Evolutionary conservation across 2,888 invertebrate species (phyloP), one percentile per base, ranked within the genome.

Genomic region (Drosophila mercatorum): DNA sequence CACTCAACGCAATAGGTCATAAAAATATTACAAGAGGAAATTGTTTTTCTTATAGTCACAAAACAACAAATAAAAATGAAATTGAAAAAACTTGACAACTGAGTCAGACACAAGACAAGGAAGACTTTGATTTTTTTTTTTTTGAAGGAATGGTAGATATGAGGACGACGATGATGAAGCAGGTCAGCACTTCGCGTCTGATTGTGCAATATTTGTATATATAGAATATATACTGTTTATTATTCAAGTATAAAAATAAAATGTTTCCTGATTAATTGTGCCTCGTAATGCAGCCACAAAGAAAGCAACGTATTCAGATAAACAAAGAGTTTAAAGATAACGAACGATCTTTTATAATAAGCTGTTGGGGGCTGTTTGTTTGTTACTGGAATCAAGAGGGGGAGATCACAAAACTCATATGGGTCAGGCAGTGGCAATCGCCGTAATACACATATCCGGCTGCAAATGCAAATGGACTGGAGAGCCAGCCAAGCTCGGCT

Each of bases 241-340:
- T 31, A 38, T 17, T 53, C 49, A 65, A 28, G 56, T 61, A 40
- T 73, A 68, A 72, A 80, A 68, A 81, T 68, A 75, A 78, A 75
- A 73, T 68, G 78, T 89, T 89, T 84, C 90, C 90, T 82, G 88
- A 89, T 88, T 88, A 82, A 88, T 88, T 76, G 47, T 79, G 81
- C 66, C 55, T 26, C 26, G 77, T 58, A 72, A 86, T 72, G 77
- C 47, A 34, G 22, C 67, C 60, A 63, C 55, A 66, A 68, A 72
- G 70, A 61, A 63, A 71, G 58, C 38, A 10, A 62, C 7, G 60
- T 8, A 49, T 40, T n/a, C 11, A 51, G 31, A 73, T 59, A 53
- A 47, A 62, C 57, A 64, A 44, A 58, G 63, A 63, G 73, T 51
- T 79, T 14, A 43, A 55, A 66, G 74, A 83, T 83, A 76, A 80